phyloP scores from a whole-genome alignment of 2,888 invertebrate genomes.

The Periphyllus acericola region DNA sequence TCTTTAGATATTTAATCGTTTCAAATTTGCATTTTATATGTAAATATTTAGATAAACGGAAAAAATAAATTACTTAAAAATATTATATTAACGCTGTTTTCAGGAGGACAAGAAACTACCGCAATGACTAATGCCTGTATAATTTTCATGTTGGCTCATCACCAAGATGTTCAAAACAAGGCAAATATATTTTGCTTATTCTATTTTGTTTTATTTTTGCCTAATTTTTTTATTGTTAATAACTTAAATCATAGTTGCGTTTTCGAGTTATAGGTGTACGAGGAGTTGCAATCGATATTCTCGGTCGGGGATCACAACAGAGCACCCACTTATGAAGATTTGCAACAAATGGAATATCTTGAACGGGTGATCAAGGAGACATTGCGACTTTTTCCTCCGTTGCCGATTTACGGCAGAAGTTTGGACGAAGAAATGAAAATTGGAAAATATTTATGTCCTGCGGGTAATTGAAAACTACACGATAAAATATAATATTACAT shows the following conservation, averaged over 20 bases:
- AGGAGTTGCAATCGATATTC: slow-evolving; percentile 45
- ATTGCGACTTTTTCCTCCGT: slow-evolving; percentile 63
- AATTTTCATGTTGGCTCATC: slow-evolving; percentile 63
- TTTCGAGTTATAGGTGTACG: slow-evolving; percentile 13
- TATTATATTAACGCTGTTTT: slow-evolving; percentile 1
- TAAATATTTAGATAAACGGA: no score
- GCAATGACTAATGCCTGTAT: slow-evolving; percentile 57
- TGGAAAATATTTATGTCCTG: slow-evolving; percentile 33
- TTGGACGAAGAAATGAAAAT: slow-evolving; percentile 46
- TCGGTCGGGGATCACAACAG: slow-evolving; percentile 51
- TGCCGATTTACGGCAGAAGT: slow-evolving; percentile 59
- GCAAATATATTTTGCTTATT: slow-evolving; percentile 10
- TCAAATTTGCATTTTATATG: no score
- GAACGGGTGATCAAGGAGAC: slow-evolving; percentile 64
- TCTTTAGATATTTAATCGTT: no score
- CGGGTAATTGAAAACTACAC: slow-evolving; percentile 1
- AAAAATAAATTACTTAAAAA: neutral
- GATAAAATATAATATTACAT: no score
- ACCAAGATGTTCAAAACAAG: slow-evolving; percentile 63
- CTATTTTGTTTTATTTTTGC: neutral
- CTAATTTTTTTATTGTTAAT: neutral
- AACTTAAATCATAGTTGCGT: neutral
- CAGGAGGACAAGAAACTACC: slow-evolving; percentile 63
- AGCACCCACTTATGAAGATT: slow-evolving; percentile 63
- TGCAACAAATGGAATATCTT: slow-evolving; percentile 63